These are phyloP conservation scores for Drosophila lutescens DNA, from an alignment of 2,888 invertebrate species.

Conservation along the genomic window DNA sequence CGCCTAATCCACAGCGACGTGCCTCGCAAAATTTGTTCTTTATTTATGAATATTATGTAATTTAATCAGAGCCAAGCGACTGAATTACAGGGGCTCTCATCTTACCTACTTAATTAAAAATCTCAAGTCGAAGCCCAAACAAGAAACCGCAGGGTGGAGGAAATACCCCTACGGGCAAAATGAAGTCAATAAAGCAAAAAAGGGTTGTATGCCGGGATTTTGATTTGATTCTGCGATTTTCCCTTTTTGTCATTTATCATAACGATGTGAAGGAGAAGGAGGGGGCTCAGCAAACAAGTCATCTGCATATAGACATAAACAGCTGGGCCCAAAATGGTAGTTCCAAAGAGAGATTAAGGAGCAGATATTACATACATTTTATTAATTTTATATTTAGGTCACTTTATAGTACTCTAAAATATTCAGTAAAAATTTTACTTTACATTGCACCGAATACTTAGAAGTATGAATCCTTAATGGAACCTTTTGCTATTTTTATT, in stretches of 20 bases:
- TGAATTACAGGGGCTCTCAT: constrained; percentile 17
- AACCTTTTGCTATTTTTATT: no score
- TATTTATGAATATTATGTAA: constrained; percentile 72
- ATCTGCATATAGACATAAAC: constrained; percentile 48
- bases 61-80: constrained; percentile 38
- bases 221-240: constrained; percentile 73
- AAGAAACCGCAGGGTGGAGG: constrained; percentile 6
- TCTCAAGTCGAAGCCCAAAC: constrained; percentile 24
- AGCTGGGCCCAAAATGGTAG: not conserved
- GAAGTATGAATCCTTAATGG: no score
- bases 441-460: no score
- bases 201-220: constrained; percentile 54
- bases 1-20: constrained; percentile 48
- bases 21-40: constrained; percentile 67
- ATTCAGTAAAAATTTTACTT: no score
- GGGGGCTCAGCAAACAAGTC: constrained; percentile 9
- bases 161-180: constrained; percentile 33
- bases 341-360: not conserved
- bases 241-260: constrained; percentile 68
- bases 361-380: no score
- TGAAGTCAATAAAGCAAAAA: constrained; percentile 67
- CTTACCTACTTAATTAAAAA: constrained; percentile 68
- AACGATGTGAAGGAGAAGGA: constrained; percentile 20
- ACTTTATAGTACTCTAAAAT: no score
- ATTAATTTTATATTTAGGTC: no score